A percentile compares a stretch with the other conserved stretches of the same genome.
These are phyloP conservation scores for Anthopleura sola DNA, from an alignment of 64 coral and sea anemone species.

Conservation along the genomic window DNA sequence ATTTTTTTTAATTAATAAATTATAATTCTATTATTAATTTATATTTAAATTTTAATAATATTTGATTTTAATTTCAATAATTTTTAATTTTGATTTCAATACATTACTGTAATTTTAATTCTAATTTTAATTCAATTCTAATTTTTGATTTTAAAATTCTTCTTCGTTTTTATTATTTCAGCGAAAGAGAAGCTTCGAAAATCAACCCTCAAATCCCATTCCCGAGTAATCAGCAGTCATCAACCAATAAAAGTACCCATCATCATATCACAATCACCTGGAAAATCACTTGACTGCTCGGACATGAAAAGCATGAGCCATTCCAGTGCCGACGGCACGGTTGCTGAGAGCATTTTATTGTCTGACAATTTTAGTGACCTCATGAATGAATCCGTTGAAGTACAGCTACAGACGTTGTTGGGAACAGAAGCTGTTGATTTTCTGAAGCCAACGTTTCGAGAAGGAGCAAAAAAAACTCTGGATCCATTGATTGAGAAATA, in stretches of 20 bases:
- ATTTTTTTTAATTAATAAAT: no score
- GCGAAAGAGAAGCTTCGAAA: conserved; percentile 52
- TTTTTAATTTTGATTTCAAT: no score
- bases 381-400: conserved; percentile 54
- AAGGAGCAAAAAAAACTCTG: conserved; percentile 84
- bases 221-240: conserved; percentile 65
- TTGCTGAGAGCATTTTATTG: conserved; percentile 31
- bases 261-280: not conserved
- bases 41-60: not conserved
- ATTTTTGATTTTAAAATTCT: not conserved
- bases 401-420: conserved; percentile 56
- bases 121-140: not conserved
- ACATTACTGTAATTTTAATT: no score
- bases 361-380: conserved; percentile 69
- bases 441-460: conserved; percentile 74
- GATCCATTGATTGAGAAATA: conserved; percentile 55
- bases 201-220: conserved; percentile 63
- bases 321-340: not conserved
- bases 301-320: not conserved
- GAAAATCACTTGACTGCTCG: not conserved
- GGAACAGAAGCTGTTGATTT: conserved; percentile 63
- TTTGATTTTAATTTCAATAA: no score
- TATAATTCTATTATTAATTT: no score
- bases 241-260: conserved; percentile 32
- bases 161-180: conserved; percentile 15